phyloP scores from a whole-genome alignment of 2,113 vertebrate species.

The Melanerpes formicivorus region DNA sequence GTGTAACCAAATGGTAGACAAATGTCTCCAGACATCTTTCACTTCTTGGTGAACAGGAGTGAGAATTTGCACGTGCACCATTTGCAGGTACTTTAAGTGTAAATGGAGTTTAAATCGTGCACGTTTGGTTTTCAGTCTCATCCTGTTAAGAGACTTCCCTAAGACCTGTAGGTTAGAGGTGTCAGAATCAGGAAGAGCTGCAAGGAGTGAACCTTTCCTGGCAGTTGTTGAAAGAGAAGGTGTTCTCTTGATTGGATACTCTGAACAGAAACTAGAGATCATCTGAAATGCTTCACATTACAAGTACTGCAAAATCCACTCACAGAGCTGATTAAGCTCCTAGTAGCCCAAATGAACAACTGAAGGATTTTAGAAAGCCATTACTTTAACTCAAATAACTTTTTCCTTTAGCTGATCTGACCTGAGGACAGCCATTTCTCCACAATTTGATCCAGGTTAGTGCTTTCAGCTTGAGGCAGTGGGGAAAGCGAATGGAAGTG shows the following conservation, averaged over 20 bases:
- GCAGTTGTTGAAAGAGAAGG: not conserved
- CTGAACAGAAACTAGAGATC: not conserved
- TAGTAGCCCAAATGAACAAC: not conserved
- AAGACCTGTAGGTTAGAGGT: not conserved
- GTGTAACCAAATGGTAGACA: conserved; percentile 40
- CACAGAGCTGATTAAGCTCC: not conserved
- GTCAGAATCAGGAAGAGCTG: not conserved
- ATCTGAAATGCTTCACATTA: not conserved
- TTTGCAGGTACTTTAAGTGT: not conserved
- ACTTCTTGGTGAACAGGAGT: not conserved
- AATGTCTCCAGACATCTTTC: conserved; percentile 1
- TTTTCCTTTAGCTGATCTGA: not conserved
- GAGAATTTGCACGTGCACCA: not conserved
- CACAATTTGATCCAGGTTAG: not conserved
- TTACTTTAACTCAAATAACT: not conserved
- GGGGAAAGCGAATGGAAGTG: not conserved
- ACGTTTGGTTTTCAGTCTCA: not conserved
- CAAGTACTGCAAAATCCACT: not conserved
- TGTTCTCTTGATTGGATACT: not conserved
- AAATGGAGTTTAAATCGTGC: not conserved
- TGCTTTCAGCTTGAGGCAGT: not conserved
- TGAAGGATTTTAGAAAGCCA: not conserved
- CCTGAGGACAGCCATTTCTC: not conserved
- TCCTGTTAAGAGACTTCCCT: not conserved
- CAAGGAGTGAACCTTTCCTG: not conserved